Evolutionary conservation across 2,113 vertebrate species (phyloP), one percentile per base, ranked within the genome.

Genomic region (Dunckerocampus dactyliophorus): DNA sequence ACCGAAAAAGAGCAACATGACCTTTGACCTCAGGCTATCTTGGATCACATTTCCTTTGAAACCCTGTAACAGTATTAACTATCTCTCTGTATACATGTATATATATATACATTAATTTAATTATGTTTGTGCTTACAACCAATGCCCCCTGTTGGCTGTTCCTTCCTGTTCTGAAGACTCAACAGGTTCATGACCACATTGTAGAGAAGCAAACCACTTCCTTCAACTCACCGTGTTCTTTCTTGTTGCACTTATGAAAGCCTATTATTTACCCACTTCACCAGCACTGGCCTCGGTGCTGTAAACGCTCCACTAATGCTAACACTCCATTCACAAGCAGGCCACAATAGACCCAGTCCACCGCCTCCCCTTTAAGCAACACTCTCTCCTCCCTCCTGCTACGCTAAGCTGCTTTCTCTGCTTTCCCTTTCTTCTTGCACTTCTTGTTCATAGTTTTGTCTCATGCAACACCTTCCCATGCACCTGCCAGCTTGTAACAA

Each of bases 311-410:
- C 37, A 39, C 37, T 39, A 11, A 39, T 84, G 80, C 76, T 82
- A 82, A 83, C 83, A 83, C 78, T 76, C 76, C 78, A 88, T 88
- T 88, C 78, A 88, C 72, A 24, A 69, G 63, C 64, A 3, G 15
- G 50, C 45, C 62, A 88, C 84, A 88, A 88, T 84, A 47, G 85
- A 74, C 63, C 47, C 78, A 70, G 85, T 69, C 49, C 68, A 37
- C 67, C 76, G 63, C 80, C 64, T 42, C 81, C 76, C 71, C 16
- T 17, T 74, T 86, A 80, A 86, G 85, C 86, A 85, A 75, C 65
- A 54, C 66, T 57, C 74, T 80, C 75, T 82, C 75, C 65, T 67
- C 75, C 82, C 85, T 81, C 82, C 82, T 69, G 77, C 81, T 76
- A 81, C 17, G 75, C 75, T 83, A 74, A 83, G 77, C 80, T 77